Evolutionary conservation across 35 echinoderm and acorn worm genomes (phyloP).

Genomic region (Amphiura filiformis): DNA sequence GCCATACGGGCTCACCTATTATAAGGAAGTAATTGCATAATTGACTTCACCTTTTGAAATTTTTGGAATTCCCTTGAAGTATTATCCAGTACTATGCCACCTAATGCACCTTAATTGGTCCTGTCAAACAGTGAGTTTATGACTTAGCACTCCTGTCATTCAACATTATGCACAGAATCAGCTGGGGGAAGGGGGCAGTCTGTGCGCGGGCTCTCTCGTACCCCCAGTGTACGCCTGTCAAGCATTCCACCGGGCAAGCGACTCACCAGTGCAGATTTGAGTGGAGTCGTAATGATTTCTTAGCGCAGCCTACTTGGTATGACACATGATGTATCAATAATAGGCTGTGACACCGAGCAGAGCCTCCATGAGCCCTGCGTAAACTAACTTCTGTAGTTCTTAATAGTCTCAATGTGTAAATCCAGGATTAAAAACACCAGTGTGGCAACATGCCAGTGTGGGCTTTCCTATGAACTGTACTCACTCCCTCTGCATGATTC

Average conservation of each 20-base stretch:
- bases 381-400: background rate
- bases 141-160: background rate
- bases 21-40: no score
- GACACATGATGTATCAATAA: background rate
- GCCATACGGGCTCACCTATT: no score
- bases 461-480: background rate
- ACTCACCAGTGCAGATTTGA: background rate
- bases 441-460: background rate
- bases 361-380: background rate
- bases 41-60: no score
- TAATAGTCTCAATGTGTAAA: slow-evolving; percentile 4
- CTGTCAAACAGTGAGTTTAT: background rate
- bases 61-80: background rate
- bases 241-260: background rate
- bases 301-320: background rate
- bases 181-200: background rate
- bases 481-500: background rate
- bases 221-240: background rate
- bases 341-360: background rate
- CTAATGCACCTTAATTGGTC: background rate
- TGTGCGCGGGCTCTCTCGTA: background rate
- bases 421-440: slow-evolving; percentile 7
- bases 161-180: background rate
- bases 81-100: background rate
- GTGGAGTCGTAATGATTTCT: background rate